Percentiles rank a stretch among this genome's conserved stretches.
Evolutionary conservation across 2,113 vertebrate species (phyloP).

Genomic region (Scatophagus argus): DNA sequence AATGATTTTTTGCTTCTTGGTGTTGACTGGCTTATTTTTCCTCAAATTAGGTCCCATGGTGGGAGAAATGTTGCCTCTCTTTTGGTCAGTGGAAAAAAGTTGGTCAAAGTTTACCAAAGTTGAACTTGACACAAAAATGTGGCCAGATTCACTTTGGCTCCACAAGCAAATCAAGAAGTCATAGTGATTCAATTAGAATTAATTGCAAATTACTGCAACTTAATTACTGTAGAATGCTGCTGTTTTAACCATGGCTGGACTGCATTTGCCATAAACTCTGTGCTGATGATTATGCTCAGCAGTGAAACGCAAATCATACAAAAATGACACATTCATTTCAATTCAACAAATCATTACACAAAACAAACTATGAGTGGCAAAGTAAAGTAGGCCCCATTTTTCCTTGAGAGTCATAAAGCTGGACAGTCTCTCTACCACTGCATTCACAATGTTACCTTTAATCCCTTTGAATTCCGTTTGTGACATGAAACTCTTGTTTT

Average conservation of each 20-base stretch:
- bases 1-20: too few relatives aligned
- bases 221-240: not conserved
- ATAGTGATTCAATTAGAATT: not conserved
- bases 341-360: not conserved
- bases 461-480: not conserved
- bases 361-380: not conserved
- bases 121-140: not conserved
- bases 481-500: not conserved
- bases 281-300: not conserved
- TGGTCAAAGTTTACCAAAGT: not conserved
- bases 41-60: too few relatives aligned
- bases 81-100: not conserved
- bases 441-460: not conserved
- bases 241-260: not conserved
- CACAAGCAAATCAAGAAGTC: not conserved
- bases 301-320: not conserved
- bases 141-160: not conserved
- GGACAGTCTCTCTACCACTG: not conserved
- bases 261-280: constrained; percentile 9
- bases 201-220: not conserved
- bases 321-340: not conserved
- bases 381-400: not conserved
- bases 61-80: too few relatives aligned
- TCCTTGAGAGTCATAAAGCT: not conserved
- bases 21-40: too few relatives aligned